Base-by-base conservation (phyloP, 2,888 invertebrate species). In the Ichneumoninae sp. region DNA sequence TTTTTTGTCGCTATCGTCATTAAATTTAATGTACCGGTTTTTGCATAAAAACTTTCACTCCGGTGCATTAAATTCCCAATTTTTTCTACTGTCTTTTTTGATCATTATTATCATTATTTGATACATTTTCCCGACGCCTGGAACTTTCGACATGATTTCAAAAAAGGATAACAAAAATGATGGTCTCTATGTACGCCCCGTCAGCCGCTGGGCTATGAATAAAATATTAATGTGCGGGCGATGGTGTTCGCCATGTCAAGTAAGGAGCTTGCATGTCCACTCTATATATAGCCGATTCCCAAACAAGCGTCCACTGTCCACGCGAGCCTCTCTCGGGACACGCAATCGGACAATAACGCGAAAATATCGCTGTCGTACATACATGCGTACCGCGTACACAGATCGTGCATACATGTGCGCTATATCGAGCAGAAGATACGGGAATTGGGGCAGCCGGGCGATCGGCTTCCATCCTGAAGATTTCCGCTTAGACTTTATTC, bases 391-490 rank as follows among this genome's bases (percentile, higher is more conserved):
- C 30, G 47, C 44, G 19, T 36, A 22, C 60, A 26, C 33, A 19
- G 22, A 40, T 30, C 40, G 10, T 40, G 44, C 1, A 72, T n/a
- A 60, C 5, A 8, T 62, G 22, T 66, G 10, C 50, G 66, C 65
- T 65, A 70, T 76, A 69, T 69, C 47, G 50, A 71, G 16, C 60
- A 62, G 76, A 82, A 76, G 76, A 80, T 72, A 72, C 65, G 82
- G 44, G 80, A 85, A 85, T 82, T 82, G 76, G 85, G 85, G 82
- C 85, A 84, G 62, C 52, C 75, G 44, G 71, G 60, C 60, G 75
- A 82, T 82, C 79, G 80, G 69, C 50, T 69, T 82, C 72, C 76
- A 76, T 85, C 69, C 52, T 57, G 44, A 79, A 82, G 82, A 85
- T 80, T 82, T 85, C 82, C 82, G 80, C 52, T 72, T 19, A 77